Conservation (phyloP, 2,888 invertebrate species). For the Drosophila lacicola region DNA sequence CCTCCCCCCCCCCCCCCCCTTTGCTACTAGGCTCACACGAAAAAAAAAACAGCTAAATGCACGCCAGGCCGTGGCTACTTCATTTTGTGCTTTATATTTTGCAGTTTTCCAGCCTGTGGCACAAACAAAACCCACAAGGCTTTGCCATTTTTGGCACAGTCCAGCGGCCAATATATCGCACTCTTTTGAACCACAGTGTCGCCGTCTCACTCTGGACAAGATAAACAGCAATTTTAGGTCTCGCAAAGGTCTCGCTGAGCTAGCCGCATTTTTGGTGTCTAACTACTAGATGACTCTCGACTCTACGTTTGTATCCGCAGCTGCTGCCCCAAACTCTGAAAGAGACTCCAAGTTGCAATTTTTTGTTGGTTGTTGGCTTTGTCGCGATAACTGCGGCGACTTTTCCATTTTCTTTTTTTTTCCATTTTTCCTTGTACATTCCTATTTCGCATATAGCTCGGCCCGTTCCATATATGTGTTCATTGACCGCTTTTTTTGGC, state of each 20-base stretch:
- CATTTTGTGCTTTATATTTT: conserved; percentile 74
- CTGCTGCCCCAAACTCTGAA: conserved; percentile 5
- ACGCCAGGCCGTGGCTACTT: conserved; percentile 59
- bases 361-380: conserved; percentile 14
- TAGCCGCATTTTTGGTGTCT: conserved; percentile 15
- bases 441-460: conserved; percentile 29
- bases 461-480: conserved; percentile 55
- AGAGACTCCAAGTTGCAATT: conserved; percentile 21
- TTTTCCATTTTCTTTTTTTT: conserved; percentile 19
- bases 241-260: conserved; percentile 60
- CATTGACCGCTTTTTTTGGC: conserved; percentile 70
- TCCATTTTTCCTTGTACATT: conserved; percentile 8
- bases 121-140: conserved; percentile 32
- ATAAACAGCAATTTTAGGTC: conserved; percentile 75
- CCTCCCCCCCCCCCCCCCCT: conserved; percentile 4
- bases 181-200: background rate
- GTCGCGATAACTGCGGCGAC: conserved; percentile 55
- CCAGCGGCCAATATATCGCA: background rate
- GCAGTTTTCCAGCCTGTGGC: conserved; percentile 47
- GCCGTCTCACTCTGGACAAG: conserved; percentile 54
- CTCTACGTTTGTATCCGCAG: background rate
- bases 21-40: too few relatives aligned
- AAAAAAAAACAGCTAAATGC: conserved; percentile 27
- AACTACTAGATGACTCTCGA: conserved; percentile 17
- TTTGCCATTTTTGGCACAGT: conserved; percentile 50